phyloP scores from a whole-genome alignment of 2,113 vertebrate genomes.

The Scatophagus argus region DNA sequence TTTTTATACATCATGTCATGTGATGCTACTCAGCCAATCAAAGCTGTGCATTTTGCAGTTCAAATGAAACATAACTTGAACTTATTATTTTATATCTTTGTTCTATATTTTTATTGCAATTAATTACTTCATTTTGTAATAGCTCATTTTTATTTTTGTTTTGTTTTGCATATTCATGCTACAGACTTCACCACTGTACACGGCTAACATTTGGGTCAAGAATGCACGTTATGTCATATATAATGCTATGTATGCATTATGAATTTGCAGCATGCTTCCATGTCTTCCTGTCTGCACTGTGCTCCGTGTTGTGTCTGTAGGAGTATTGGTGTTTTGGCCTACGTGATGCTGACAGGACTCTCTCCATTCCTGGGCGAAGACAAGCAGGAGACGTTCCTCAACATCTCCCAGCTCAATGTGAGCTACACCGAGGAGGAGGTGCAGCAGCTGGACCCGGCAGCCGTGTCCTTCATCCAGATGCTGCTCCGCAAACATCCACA shows the following conservation, averaged over 20 bases:
- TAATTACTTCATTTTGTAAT: too few relatives aligned
- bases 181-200: too few relatives aligned
- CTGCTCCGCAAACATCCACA: conserved; percentile 82
- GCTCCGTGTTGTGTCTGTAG: conserved; percentile 46
- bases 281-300: not conserved
- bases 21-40: too few relatives aligned
- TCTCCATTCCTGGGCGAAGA: conserved; percentile 85
- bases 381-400: conserved; percentile 87
- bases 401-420: conserved; percentile 85
- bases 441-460: conserved; percentile 68
- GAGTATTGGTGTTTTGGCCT: conserved; percentile 84
- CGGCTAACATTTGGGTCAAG: too few relatives aligned
- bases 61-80: too few relatives aligned
- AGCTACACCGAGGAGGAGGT: conserved; percentile 82
- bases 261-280: too few relatives aligned
- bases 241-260: not conserved
- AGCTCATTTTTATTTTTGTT: too few relatives aligned
- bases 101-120: too few relatives aligned
- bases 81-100: too few relatives aligned
- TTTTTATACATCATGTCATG: too few relatives aligned
- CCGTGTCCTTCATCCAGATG: conserved; percentile 81
- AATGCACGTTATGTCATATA: not conserved
- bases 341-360: conserved; percentile 85
- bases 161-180: too few relatives aligned
- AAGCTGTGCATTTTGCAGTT: too few relatives aligned